phyloP scores from a whole-genome alignment of 2,797 vertebrate genomes.

The Eremophila alpestris region DNA sequence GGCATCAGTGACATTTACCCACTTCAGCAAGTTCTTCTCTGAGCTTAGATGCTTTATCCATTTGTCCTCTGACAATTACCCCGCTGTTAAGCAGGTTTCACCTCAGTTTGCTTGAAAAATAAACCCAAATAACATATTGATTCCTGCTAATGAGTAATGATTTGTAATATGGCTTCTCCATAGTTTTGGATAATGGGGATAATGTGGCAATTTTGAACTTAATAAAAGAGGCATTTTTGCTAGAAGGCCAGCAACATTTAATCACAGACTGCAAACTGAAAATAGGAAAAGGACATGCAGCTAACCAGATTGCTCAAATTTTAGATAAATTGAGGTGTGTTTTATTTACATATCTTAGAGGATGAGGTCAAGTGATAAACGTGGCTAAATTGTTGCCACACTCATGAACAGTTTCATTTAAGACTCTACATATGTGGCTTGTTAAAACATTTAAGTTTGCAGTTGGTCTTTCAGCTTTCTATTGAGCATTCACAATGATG shows the following conservation, averaged over 20 bases:
- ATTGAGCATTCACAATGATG: neutral
- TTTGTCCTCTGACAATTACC: neutral
- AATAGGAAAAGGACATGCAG: neutral
- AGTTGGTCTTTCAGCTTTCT: neutral
- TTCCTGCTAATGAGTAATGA: slow-evolving; percentile 60
- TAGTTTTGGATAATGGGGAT: no score
- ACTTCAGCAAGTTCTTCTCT: neutral
- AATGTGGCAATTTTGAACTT: neutral
- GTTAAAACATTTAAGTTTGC: neutral
- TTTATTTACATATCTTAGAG: neutral
- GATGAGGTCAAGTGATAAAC: neutral
- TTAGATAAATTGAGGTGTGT: neutral
- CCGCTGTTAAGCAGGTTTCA: neutral
- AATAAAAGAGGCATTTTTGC: neutral
- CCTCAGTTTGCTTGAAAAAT: slow-evolving; percentile 36
- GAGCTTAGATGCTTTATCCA: neutral
- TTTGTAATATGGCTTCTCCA: slow-evolving; percentile 11
- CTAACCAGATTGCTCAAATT: neutral
- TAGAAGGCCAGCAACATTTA: neutral
- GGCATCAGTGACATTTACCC: neutral
- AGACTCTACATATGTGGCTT: accelerated
- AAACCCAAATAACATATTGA: slow-evolving; percentile 26
- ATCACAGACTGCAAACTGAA: neutral
- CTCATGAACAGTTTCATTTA: neutral
- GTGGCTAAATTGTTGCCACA: neutral